phyloP scores from a whole-genome alignment of 2,888 invertebrate species.

The Nebria brevicollis region DNA sequence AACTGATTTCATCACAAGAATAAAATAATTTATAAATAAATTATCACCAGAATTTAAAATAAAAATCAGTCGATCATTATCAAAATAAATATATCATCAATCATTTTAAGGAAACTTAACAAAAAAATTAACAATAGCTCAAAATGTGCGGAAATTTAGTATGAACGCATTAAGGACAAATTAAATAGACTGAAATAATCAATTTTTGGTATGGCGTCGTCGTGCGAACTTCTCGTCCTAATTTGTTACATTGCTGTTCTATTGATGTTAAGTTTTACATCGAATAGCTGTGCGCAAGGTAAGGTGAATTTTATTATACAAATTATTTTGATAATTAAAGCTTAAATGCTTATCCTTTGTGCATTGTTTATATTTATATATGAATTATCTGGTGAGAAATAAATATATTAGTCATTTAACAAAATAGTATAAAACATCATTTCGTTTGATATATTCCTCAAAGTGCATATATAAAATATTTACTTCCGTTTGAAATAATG shows the following conservation, averaged over 20 bases:
- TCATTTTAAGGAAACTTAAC: not conserved
- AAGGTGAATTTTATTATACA: not conserved
- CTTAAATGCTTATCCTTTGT: too few relatives aligned
- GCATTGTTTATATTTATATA: too few relatives aligned
- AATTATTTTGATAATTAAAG: not conserved
- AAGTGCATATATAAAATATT: too few relatives aligned
- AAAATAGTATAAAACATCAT: too few relatives aligned
- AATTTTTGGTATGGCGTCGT: conserved; percentile 29
- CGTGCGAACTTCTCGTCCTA: conserved; percentile 28
- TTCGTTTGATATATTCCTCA: too few relatives aligned
- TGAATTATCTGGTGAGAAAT: too few relatives aligned
- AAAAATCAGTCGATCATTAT: too few relatives aligned
- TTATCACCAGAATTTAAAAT: not conserved
- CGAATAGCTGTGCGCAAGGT: conserved; percentile 40
- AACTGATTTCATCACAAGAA: not conserved
- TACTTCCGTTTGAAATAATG: too few relatives aligned
- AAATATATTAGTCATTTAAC: too few relatives aligned
- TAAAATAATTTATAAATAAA: not conserved
- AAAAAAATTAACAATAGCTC: not conserved
- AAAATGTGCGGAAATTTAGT: conserved; percentile 22
- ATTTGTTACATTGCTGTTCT: conserved; percentile 38
- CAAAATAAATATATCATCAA: not conserved
- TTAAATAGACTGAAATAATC: not conserved
- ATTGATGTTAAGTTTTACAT: conserved; percentile 34
- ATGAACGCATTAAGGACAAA: not conserved